Evolutionary conservation across 2,113 vertebrate species (phyloP).

Genomic region (Pelvicachromis taeniatus): DNA sequence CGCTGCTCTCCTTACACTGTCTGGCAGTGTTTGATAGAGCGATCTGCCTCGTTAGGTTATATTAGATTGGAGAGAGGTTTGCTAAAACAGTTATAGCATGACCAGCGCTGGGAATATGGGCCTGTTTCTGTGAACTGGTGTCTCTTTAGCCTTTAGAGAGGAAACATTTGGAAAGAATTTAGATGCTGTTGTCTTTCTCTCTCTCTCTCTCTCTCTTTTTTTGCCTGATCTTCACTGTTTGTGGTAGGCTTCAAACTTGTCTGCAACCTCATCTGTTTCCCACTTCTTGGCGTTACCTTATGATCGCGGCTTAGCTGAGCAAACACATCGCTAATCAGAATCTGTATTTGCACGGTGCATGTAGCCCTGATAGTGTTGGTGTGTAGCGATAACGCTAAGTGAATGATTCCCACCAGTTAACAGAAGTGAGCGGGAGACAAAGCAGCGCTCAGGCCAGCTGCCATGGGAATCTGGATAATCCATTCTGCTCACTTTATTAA

Average conservation of each 20-base stretch:
- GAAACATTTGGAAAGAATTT: conserved; percentile 41
- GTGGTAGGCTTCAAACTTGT: not conserved
- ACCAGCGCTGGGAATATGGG: conserved; percentile 30
- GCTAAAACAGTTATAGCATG: conserved; percentile 34
- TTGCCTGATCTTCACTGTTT: not conserved
- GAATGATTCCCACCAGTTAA: conserved; percentile 56
- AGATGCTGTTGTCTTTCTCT: not conserved
- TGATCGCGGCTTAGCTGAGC: not conserved
- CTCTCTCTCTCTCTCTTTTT: not conserved
- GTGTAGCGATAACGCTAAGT: conserved; percentile 57
- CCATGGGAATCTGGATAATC: conserved; percentile 65
- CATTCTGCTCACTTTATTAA: conserved; percentile 63
- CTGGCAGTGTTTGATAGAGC: conserved; percentile 44
- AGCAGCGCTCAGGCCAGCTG: conserved; percentile 39
- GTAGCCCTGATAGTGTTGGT: conserved; percentile 14
- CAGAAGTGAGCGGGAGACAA: conserved; percentile 23
- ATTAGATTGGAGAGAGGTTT: conserved; percentile 48
- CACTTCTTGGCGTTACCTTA: conserved; percentile 14
- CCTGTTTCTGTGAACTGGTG: not conserved
- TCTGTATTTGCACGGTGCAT: conserved; percentile 12
- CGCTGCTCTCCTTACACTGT: conserved; percentile 33
- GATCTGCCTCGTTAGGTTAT: conserved; percentile 53
- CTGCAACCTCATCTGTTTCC: not conserved
- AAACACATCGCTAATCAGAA: conserved; percentile 24
- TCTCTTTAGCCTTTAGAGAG: not conserved